phyloP scores from a whole-genome alignment of 2,113 vertebrate species.

The Sander vitreus region DNA sequence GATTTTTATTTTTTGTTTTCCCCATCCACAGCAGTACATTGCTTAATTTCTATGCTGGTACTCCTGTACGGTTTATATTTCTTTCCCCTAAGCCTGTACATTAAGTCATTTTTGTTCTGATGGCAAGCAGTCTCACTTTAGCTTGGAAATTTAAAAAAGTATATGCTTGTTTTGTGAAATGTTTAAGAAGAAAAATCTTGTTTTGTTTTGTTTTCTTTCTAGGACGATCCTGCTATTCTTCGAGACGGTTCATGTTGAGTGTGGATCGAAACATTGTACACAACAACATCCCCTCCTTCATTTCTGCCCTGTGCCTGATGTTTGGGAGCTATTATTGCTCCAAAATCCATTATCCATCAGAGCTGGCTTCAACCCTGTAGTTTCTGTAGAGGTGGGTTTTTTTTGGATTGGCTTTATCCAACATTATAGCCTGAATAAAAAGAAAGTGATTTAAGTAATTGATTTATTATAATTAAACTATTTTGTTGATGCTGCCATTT shows the following conservation, averaged over 20 bases:
- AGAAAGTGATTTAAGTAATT: neutral
- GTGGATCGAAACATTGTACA: neutral
- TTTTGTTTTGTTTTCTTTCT: neutral
- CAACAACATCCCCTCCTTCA: neutral
- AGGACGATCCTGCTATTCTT: neutral
- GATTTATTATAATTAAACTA: neutral
- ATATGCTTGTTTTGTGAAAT: neutral
- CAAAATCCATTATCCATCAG: too few species aligned
- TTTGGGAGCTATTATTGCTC: neutral
- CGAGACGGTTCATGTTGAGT: too few species aligned
- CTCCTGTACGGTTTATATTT: too few species aligned
- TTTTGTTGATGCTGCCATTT: too few species aligned
- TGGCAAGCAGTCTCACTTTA: too few species aligned
- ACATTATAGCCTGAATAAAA: neutral
- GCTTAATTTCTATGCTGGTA: too few species aligned
- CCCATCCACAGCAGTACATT: too few species aligned
- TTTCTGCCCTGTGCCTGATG: neutral
- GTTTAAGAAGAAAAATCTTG: neutral
- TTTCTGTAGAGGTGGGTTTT: neutral
- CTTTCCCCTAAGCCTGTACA: too few species aligned
- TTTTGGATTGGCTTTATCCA: neutral
- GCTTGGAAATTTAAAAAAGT: too few species aligned
- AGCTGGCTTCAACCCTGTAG: too few species aligned
- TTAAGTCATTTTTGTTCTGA: too few species aligned
- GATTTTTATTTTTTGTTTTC: too few species aligned